These are phyloP conservation scores for Tamias sibiricus DNA, from an alignment of 2,113 vertebrate genomes.

Conservation along the genomic window DNA sequence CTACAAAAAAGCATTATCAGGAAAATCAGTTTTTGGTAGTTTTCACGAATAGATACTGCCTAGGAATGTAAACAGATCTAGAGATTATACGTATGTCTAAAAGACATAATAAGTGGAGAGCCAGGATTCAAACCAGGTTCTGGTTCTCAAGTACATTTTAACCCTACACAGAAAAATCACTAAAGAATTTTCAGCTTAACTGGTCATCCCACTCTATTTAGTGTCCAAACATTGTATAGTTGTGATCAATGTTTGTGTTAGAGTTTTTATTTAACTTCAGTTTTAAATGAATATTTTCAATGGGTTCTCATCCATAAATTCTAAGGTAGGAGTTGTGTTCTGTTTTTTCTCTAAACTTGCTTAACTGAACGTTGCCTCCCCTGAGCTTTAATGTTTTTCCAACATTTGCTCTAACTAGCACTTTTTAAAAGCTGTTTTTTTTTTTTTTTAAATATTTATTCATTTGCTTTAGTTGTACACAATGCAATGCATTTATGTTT, in stretches of 20 bases:
- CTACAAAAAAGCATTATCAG: not conserved
- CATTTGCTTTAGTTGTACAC: no score
- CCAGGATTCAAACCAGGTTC: not conserved
- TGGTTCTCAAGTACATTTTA: not conserved
- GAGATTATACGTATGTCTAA: not conserved
- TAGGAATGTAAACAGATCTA: not conserved
- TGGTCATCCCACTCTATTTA: not conserved
- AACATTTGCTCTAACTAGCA: not conserved
- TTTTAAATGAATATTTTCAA: not conserved
- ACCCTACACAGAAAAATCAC: not conserved
- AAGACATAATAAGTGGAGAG: not conserved
- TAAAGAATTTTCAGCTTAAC: not conserved
- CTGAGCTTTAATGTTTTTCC: constrained; percentile 15
- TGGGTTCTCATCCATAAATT: not conserved
- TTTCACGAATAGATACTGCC: not conserved
- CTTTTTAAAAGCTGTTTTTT: no score
- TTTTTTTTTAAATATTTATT: no score
- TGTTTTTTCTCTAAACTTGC: constrained; percentile 12
- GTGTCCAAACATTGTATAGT: not conserved
- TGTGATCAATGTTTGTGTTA: not conserved
- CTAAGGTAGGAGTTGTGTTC: not conserved
- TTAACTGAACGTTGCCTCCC: not conserved
- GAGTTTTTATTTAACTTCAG: not conserved
- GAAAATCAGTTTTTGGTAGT: not conserved
- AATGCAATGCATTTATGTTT: no score